Evolutionary conservation across 2,888 invertebrate species (phyloP), one percentile per base, ranked within the genome.

Genomic region (Ectobius pallidus): DNA sequence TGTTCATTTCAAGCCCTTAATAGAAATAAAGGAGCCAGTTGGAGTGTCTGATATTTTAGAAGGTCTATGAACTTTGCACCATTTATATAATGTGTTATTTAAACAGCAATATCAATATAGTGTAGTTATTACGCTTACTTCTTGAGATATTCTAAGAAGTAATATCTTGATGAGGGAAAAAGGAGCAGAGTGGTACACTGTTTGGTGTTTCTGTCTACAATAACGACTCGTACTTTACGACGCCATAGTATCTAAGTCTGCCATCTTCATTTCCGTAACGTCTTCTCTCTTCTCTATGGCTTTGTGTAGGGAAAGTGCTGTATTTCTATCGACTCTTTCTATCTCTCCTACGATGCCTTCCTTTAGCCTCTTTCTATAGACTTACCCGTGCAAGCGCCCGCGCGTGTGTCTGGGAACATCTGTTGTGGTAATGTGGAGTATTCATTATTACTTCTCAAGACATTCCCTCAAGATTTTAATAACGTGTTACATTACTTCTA

Each of bases 181-280:
- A n/a, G n/a, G n/a, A n/a, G n/a, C n/a, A n/a, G n/a, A n/a, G n/a
- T n/a, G n/a, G n/a, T n/a, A 55, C 14, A 55, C 14, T 11, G 27
- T 27, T 55, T 55, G 2, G 55, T 4, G 9, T 2, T 27, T 27
- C 11, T 55, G 55, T 27, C 55, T 11, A 34, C 55, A 27, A 22
- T 25, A 55, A 55, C 55, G 55, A 55, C 27, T 22, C 1, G 7
- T 55, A 46, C 55, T 55, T 55, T 55, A 55, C 14, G 55, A 30
- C 27, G 55, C 55, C 55, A 27, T 11, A 27, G 7, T 55, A 55
- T 55, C 30, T 55, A 7, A 9, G 55, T 7, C 27, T 14, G 55
- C 55, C 55, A 55, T 55, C 55, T 55, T 55, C 27, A 55, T 55
- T 55, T 55, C 55, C 30, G 55, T 27, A 55, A 0, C 4, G 25